phyloP scores from a whole-genome alignment of 2,797 vertebrate genomes.

The Phalanger gymnotis region DNA sequence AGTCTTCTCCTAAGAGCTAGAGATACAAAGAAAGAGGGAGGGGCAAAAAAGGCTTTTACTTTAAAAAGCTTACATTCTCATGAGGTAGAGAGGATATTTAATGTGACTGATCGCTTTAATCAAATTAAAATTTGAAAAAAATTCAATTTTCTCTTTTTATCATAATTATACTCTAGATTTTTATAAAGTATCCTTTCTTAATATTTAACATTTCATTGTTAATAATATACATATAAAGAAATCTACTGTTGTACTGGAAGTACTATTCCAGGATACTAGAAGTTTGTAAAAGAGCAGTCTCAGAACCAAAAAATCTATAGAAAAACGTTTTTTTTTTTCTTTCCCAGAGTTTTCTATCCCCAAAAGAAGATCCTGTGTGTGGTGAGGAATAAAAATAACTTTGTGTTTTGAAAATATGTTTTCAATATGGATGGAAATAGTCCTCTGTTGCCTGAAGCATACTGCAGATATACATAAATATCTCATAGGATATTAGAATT shows the following conservation, averaged over 20 bases:
- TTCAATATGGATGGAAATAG: not conserved
- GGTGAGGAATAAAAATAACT: not conserved
- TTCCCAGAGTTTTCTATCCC: not conserved
- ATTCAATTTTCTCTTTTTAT: accelerated
- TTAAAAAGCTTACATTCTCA: not conserved
- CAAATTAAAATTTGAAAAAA: not conserved
- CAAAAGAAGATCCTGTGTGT: not conserved
- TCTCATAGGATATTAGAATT: not conserved
- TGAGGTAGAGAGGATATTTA: not conserved
- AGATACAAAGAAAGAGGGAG: not conserved
- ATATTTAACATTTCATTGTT: accelerated
- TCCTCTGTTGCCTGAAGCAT: not conserved
- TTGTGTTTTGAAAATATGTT: not conserved
- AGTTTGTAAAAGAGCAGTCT: not conserved
- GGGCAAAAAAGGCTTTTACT: not conserved
- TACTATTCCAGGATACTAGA: not conserved
- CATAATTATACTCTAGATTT: accelerated
- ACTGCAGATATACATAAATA: not conserved
- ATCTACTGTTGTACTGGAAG: not conserved
- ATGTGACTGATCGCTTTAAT: no score
- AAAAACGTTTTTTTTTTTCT: not conserved
- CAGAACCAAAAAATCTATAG: not conserved
- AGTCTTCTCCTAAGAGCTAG: not conserved
- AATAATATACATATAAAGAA: not conserved
- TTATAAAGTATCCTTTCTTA: accelerated